Evolutionary conservation across 2,888 invertebrate genomes (phyloP), one percentile per base, ranked within the genome.

Genomic region (Lepetodrilus schrolli): DNA sequence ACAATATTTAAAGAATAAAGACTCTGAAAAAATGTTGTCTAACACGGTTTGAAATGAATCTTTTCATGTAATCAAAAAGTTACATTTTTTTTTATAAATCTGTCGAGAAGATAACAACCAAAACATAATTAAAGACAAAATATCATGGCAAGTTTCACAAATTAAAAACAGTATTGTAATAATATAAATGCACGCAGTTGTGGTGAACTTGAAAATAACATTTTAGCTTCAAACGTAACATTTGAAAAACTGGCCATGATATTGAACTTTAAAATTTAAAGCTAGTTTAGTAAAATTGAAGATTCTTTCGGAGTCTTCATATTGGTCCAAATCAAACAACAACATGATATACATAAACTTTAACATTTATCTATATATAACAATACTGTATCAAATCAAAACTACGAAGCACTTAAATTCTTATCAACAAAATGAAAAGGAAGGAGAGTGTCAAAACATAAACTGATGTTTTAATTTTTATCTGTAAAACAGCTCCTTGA

Each of bases 331-430:
- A 58, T 26, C 34, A 58, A 58, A 58, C 58, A 58, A 58, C 34
- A 58, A 58, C 58, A 58, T 58, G 34, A 58, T 26, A 26, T 58
- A 58, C 58, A 58, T 58, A 58, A n/a, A 58, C 58, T 30, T 58
- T 58, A 58, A 58, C 58, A 58, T 58, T 58, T 58, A 58, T 58
- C 58, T 58, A 58, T 58, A n/a, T n/a, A 58, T 58, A 58, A 58
- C 58, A 58, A 58, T 26, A 58, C 13, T 58, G 30, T 58, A 58
- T 58, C 34, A 58, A 58, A 8, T 58, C 5, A 58, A 58, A 58
- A 30, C 58, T 58, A 58, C 58, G 34, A 30, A 58, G 58, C 58
- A 58, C 58, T 58, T 58, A 58, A n/a, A 30, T n/a, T 17, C 34
- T 58, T n/a, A 58, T 58, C 58, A 58, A 58, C 58, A 58, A 23